These are phyloP conservation scores for Muscicapa comitata DNA, from an alignment of 2,797 vertebrate genomes.

Conservation along the genomic window DNA sequence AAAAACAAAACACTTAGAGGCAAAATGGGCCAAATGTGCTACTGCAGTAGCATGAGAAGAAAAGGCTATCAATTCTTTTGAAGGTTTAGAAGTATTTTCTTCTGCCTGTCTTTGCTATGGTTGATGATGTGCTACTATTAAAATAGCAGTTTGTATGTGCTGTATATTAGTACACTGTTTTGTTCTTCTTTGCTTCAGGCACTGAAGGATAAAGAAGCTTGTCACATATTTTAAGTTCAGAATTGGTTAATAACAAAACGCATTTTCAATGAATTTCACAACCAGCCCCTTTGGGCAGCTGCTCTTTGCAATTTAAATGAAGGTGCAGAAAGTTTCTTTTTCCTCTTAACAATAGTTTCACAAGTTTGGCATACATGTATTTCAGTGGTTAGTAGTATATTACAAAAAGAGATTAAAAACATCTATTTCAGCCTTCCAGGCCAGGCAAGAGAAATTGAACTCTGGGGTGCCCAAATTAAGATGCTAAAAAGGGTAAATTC, in stretches of 20 bases:
- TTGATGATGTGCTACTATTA: slow-evolving; percentile 30
- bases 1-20: neutral
- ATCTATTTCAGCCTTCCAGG: slow-evolving; percentile 8
- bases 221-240: slow-evolving; percentile 40
- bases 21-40: neutral
- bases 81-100: slow-evolving; percentile 18
- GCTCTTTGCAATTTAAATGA: slow-evolving; percentile 59
- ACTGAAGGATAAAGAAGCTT: slow-evolving; percentile 26
- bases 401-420: slow-evolving; percentile 31
- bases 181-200: slow-evolving; percentile 56
- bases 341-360: slow-evolving; percentile 6
- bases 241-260: slow-evolving; percentile 41
- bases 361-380: neutral
- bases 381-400: neutral
- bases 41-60: neutral
- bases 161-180: neutral
- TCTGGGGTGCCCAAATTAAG: neutral
- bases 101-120: neutral
- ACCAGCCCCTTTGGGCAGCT: slow-evolving; percentile 25
- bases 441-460: slow-evolving; percentile 2
- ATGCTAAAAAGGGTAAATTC: neutral
- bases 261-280: slow-evolving; percentile 35
- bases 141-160: slow-evolving; percentile 12
- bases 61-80: slow-evolving; percentile 4
- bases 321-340: slow-evolving; percentile 31